A percentile compares a stretch with the other conserved stretches of the same genome.
Conservation (phyloP, 2,113 vertebrate species). For the Merops nubicus region DNA sequence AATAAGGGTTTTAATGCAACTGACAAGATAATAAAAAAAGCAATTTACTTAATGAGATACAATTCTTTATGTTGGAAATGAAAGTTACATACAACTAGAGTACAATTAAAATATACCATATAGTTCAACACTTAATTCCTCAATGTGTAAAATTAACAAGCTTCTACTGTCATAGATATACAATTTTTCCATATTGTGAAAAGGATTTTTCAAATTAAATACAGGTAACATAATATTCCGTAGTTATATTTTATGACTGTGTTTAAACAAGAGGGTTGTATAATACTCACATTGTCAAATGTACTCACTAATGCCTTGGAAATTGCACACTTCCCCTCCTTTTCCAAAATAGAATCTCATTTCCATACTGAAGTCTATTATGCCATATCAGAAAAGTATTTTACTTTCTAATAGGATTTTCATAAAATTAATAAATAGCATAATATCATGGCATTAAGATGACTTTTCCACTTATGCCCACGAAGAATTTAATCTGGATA, state of each 20-base stretch:
- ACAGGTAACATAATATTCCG: slow-evolving; percentile 70
- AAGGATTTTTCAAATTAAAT: slow-evolving; percentile 73
- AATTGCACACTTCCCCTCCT: slow-evolving; percentile 63
- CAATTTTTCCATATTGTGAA: slow-evolving; percentile 70
- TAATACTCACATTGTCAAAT: slow-evolving; percentile 71
- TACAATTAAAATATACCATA: slow-evolving; percentile 78
- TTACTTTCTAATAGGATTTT: slow-evolving; percentile 55
- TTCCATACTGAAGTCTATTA: slow-evolving; percentile 72
- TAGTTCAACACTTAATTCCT: slow-evolving; percentile 76
- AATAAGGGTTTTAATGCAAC: slow-evolving; percentile 78
- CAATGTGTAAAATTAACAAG: slow-evolving; percentile 77
- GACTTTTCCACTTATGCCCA: slow-evolving; percentile 43
- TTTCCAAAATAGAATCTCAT: slow-evolving; percentile 62
- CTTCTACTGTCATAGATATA: slow-evolving; percentile 77
- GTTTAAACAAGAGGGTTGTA: slow-evolving; percentile 72
- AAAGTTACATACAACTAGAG: slow-evolving; percentile 75
- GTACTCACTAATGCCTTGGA: slow-evolving; percentile 66
- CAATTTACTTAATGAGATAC: slow-evolving; percentile 77
- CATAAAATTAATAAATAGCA: slow-evolving; percentile 52
- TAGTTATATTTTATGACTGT: slow-evolving; percentile 65
- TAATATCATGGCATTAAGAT: slow-evolving; percentile 58
- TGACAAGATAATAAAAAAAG: slow-evolving; percentile 77
- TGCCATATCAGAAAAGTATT: slow-evolving; percentile 60
- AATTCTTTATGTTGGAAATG: slow-evolving; percentile 74
- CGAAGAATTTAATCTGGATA: slow-evolving; percentile 38